These are phyloP conservation scores for Sycobia sp. DNA, from an alignment of 1,140 invertebrate species.

Conservation along the genomic window DNA sequence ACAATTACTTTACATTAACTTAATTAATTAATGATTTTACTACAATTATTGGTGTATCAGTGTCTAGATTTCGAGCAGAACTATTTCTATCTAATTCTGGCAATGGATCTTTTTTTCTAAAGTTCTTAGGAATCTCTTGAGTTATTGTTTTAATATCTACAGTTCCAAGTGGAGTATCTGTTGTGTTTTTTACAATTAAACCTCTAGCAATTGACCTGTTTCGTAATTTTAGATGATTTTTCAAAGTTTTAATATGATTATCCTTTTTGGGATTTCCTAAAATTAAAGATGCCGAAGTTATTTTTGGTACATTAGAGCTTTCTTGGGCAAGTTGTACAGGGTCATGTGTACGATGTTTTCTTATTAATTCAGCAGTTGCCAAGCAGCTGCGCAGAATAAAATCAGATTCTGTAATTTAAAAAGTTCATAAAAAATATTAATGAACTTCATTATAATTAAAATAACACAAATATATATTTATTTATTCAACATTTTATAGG, in stretches of 20 bases:
- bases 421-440: slow-evolving; percentile 11
- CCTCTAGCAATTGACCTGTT: slow-evolving; percentile 15
- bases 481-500: neutral
- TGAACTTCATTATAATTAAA: slow-evolving; percentile 7
- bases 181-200: slow-evolving; percentile 23
- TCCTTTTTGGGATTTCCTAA: neutral
- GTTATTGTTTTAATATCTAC: slow-evolving; percentile 43
- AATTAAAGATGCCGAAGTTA: neutral
- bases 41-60: slow-evolving; percentile 39
- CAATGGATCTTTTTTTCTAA: slow-evolving; percentile 46
- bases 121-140: slow-evolving; percentile 43
- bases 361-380: slow-evolving; percentile 48
- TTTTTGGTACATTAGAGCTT: slow-evolving; percentile 11
- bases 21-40: slow-evolving; percentile 40
- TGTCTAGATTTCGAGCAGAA: slow-evolving; percentile 40
- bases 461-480: neutral
- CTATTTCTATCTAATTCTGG: slow-evolving; percentile 45
- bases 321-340: neutral
- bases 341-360: slow-evolving; percentile 39
- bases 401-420: slow-evolving; percentile 41
- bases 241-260: slow-evolving; percentile 6
- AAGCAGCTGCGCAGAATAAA: slow-evolving; percentile 50
- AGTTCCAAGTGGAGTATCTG: slow-evolving; percentile 49
- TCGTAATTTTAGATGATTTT: slow-evolving; percentile 17
- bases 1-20: slow-evolving; percentile 16